Base-by-base conservation (phyloP, 2,797 vertebrate species). In the Sebastes baramenuke region DNA sequence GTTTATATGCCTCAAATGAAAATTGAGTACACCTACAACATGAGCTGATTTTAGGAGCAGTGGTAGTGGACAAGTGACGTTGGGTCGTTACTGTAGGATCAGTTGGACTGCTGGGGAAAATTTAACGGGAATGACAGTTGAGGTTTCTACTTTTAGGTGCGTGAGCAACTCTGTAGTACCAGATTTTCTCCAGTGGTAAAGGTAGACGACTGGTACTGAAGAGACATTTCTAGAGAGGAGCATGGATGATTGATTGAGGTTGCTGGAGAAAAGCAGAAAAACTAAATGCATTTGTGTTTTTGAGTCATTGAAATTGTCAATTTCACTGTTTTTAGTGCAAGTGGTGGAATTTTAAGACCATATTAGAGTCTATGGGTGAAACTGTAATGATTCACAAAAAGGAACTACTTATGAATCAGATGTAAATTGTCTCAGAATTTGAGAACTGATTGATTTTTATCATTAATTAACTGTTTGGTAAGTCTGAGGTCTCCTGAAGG, bases 131-230 rank as follows among this genome's bases (percentile, higher is more conserved):
- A 55, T 24, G 2, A 1, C 2, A 16, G 16, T 29, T 38, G 0
- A 2, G 3, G 3, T 6, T 8, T 46, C 0, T 27, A 5, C 2
- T n/a, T 46, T 25, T 1, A 56, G n/a, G 16, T 58, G 5, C 1
- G 2, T 52, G 2, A 38, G n/a, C 1, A 18, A 8, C 16, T 65
- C 10, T 66, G 3, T 6, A 16, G 2, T 36, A 2, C 14, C 3
- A 46, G 42, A 8, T 34, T 62, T 62, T 22, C 60, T 34, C 3
- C 6, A 46, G 42, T 14, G 5, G 8, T 22, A 69, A 11, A 10
- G 2, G 38, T 42, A 42, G 38, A 42, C 7, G 69, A 25, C 18
- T 34, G 6, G 0, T n/a, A 9, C 64, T 30, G 2, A 12, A 27
- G 8, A 25, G 8, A 14, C 2, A 1, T 2, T 52, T 46, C 1